Base-by-base conservation (phyloP, 2,888 invertebrate genomes). In the Acronicta alni region DNA sequence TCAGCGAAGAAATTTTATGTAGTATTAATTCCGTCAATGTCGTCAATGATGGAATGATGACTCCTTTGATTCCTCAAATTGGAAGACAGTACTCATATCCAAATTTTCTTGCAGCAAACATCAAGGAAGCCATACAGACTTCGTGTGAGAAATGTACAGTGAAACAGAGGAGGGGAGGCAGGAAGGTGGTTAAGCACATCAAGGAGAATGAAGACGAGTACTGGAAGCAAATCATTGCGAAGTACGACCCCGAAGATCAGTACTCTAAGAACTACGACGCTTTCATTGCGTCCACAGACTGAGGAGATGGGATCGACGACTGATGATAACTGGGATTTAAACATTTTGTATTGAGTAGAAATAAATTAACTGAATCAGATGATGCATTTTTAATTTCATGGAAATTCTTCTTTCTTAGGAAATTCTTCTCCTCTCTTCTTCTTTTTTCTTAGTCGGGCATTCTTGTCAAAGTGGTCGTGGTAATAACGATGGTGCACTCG, bases 61-160 rank as follows among this genome's bases (percentile, higher is more conserved):
- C n/a, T n/a, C n/a, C 10, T 10, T 1, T 10, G 9, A 12, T 30
- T 30, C 30, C 3, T 30, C 3, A 30, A 30, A 1, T 26, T 26
- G 2, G 1, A 2, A 26, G 8, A 6, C 2, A 26, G 9, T 10
- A 10, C 10, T 32, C 12, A 20, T 7, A 20, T 12, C 17, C 0
- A 10, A 20, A 10, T 30, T 46, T 9, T 12, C 35, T 65, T 71
- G 6, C 88, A 96, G 96, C 85, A 15, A 86, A 95, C 44, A 88
- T 97, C 18, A 96, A 96, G 30, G 97, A 97, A 69, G 97, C 96
- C 0, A 89, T 97, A 77, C 92, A 95, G 68, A 95, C 95, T 3
- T 95, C 95, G 8, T 97, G 97, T 85, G 74, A 85, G 42, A 96
- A 96, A 84, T 97, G 97, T 83, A 96, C 95, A 17, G 95, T 95